Evolutionary conservation across 2,888 invertebrate genomes (phyloP).

Genomic region (Eilema sororculum): DNA sequence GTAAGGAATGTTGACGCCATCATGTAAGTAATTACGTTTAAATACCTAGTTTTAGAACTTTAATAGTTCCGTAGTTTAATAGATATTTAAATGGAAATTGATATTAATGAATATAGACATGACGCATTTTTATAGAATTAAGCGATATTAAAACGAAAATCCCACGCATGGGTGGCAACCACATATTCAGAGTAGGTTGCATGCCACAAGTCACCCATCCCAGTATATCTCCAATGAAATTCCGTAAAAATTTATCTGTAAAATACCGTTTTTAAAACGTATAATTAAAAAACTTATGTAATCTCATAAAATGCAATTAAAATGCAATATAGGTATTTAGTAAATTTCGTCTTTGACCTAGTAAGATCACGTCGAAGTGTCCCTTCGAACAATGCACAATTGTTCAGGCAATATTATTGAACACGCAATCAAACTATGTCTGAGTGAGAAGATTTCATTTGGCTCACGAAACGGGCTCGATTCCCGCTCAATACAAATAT

Average conservation of each 20-base stretch:
- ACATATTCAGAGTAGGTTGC: neutral
- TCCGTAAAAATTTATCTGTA: too few relatives aligned
- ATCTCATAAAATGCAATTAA: too few relatives aligned
- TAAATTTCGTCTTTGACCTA: too few relatives aligned
- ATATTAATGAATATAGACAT: neutral
- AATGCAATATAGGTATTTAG: too few relatives aligned
- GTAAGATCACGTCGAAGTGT: too few relatives aligned
- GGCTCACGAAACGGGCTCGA: too few relatives aligned
- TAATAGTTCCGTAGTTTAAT: neutral
- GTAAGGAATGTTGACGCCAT: slow-evolving; percentile 54
- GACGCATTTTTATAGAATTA: neutral
- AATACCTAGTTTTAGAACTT: slow-evolving; percentile 1
- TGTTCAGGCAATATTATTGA: too few relatives aligned
- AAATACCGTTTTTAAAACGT: neutral
- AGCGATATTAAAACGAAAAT: neutral
- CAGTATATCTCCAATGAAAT: neutral
- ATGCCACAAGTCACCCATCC: neutral
- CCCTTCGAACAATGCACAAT: too few relatives aligned
- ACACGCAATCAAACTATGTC: too few relatives aligned
- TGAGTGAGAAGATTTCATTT: too few relatives aligned
- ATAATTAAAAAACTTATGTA: too few relatives aligned
- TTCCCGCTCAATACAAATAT: too few relatives aligned
- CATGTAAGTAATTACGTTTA: slow-evolving; percentile 46
- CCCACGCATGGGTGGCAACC: neutral
- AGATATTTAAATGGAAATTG: neutral